Base-by-base conservation (phyloP, 2,888 invertebrate species). In the Scaptomyza flava region DNA sequence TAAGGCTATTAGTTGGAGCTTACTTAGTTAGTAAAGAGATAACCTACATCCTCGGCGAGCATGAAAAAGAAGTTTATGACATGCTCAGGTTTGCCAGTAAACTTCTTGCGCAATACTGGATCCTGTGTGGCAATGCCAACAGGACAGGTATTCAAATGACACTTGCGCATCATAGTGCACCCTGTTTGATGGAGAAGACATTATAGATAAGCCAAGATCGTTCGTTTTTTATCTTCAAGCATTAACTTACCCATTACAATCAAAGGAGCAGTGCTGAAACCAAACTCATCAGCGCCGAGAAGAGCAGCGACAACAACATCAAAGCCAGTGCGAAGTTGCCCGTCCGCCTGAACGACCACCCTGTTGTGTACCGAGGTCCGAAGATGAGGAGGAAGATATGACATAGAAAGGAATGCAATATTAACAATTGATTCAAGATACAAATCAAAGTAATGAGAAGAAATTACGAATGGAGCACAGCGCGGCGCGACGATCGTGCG, bases 151-250 rank as follows among this genome's bases (percentile, higher is more conserved):
- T 99, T 99, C 82, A 99, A 93, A 92, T 99, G 99, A 89, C 99
- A 99, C 92, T 99, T 99, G 63, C 99, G 94, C 99, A 99, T 99
- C 99, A 99, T 99, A 0, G 99, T 99, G 90, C 99, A 99, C 4
- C 99, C 94, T 89, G 17, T 41, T 9, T 11, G n/a, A 27, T 36
- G 6, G 3, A 54, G 0, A 60, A 9, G n/a, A 7, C 9, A 45
- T 36, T 2, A 17, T 2, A 30, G 30, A 27, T 14, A 6, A 43
- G 20, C 3, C 17, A 14, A 7, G 2, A 31, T 2, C 12, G 9
- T 6, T 17, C 6, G 7, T 12, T 33, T 8, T 5, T 8, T 4
- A 7, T 48, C 7, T 33, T 20, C 20, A 9, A 4, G 2, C 23
- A 6, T n/a, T 8, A 0, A 73, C 89, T 91, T 88, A 94, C 94